Evolutionary conservation across 2,113 vertebrate species (phyloP).

Genomic region (Formicarius rufipectus): DNA sequence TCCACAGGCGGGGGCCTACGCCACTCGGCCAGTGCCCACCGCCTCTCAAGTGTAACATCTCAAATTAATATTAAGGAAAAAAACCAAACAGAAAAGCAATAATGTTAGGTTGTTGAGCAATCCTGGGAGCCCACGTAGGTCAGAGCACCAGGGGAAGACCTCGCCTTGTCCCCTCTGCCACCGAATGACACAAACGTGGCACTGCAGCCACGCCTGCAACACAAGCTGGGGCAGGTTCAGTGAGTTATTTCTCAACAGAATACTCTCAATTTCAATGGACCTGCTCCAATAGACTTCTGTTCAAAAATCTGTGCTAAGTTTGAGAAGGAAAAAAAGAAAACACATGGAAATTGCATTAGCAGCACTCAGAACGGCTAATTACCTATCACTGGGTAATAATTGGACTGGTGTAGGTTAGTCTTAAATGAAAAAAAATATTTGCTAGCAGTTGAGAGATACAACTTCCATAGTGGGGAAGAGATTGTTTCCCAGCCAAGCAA

Average conservation of each 20-base stretch:
- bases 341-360: accelerated
- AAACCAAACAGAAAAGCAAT: too few relatives aligned
- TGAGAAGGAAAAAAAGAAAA: neutral
- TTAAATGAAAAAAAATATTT: neutral
- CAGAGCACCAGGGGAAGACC: too few relatives aligned
- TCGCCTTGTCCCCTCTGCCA: too few relatives aligned
- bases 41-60: too few relatives aligned
- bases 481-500: neutral
- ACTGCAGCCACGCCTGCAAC: too few relatives aligned
- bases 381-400: neutral
- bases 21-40: too few relatives aligned
- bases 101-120: too few relatives aligned
- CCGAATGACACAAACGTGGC: too few relatives aligned
- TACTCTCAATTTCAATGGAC: neutral
- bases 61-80: too few relatives aligned
- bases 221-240: too few relatives aligned
- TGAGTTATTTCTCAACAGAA: neutral
- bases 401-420: neutral
- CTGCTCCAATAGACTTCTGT: neutral
- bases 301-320: neutral
- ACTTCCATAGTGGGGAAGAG: neutral
- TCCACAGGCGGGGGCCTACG: too few relatives aligned
- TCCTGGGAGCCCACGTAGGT: too few relatives aligned
- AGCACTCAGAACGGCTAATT: neutral
- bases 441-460: neutral